Percentiles rank a stretch among this genome's conserved stretches.
phyloP scores from a whole-genome alignment of 92 coral and sea anemone genomes.

The Epizoanthus rinbou region DNA sequence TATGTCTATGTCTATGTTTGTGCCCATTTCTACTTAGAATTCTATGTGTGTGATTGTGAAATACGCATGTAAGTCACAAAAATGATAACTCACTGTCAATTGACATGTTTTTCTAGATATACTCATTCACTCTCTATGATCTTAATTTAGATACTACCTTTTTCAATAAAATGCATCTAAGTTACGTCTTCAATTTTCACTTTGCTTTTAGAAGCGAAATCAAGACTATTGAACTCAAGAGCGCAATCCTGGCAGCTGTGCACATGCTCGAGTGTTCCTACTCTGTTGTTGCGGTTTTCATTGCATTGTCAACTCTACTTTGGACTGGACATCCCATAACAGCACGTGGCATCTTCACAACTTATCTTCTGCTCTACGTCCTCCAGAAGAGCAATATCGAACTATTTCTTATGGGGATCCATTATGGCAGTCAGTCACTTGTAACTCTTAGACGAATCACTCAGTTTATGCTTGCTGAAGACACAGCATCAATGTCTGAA shows the following conservation, averaged over 20 bases:
- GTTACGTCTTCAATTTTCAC: background rate
- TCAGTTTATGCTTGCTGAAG: constrained; percentile 28
- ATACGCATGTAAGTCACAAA: too few relatives aligned
- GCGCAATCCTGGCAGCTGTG: constrained; percentile 43
- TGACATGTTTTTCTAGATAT: too few relatives aligned
- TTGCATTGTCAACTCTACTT: constrained; percentile 44
- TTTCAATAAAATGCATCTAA: too few relatives aligned
- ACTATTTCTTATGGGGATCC: constrained; percentile 41
- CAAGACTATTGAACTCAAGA: constrained; percentile 35
- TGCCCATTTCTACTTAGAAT: too few relatives aligned
- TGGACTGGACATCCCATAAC: constrained; percentile 42
- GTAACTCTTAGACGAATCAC: constrained; percentile 38
- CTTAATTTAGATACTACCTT: too few relatives aligned
- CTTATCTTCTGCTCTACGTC: constrained; percentile 33
- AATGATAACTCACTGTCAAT: too few relatives aligned
- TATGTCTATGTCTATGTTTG: too few relatives aligned
- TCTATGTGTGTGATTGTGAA: too few relatives aligned
- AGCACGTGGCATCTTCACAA: constrained; percentile 46
- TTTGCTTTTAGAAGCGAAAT: constrained; percentile 32
- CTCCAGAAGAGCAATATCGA: constrained; percentile 45
- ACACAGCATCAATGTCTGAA: background rate
- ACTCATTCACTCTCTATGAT: too few relatives aligned
- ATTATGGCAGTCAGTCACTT: constrained; percentile 42
- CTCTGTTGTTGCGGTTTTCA: constrained; percentile 42
- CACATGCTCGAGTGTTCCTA: constrained; percentile 41